These are phyloP conservation scores for Stictocephala bisonia DNA, from an alignment of 2,888 invertebrate genomes.

Conservation along the genomic window DNA sequence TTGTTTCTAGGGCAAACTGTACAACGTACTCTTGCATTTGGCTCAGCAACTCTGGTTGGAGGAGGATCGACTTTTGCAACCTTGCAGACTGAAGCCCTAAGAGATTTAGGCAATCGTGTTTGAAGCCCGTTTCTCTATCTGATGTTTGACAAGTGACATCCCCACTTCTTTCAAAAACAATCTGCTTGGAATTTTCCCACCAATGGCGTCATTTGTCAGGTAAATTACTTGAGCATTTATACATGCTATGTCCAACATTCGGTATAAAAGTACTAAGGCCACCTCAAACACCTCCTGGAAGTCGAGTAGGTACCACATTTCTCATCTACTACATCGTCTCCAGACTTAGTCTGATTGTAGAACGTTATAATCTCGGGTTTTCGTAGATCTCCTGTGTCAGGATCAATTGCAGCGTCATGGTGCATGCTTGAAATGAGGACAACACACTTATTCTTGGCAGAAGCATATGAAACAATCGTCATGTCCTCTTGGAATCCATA, in stretches of 20 bases:
- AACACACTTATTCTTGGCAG: slow-evolving; percentile 14
- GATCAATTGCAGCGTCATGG: slow-evolving; percentile 3
- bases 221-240: slow-evolving; percentile 14
- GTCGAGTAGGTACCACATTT: slow-evolving; percentile 30
- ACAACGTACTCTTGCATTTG: no score
- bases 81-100: no score
- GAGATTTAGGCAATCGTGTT: no score
- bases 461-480: slow-evolving; percentile 32
- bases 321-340: slow-evolving; percentile 7
- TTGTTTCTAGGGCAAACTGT: no score
- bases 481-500: slow-evolving; percentile 27
- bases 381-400: neutral
- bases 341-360: slow-evolving; percentile 22
- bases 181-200: neutral
- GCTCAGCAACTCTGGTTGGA: no score
- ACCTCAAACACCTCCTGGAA: slow-evolving; percentile 5
- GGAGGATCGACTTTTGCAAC: no score
- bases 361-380: slow-evolving; percentile 38
- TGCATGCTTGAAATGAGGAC: slow-evolving; percentile 33
- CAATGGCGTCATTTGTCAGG: neutral
- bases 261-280: slow-evolving; percentile 20
- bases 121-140: no score
- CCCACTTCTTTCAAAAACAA: neutral
- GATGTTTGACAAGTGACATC: neutral
- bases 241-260: slow-evolving; percentile 8